phyloP scores from a whole-genome alignment of 2,113 vertebrate species.

The Psittacara wagleri region DNA sequence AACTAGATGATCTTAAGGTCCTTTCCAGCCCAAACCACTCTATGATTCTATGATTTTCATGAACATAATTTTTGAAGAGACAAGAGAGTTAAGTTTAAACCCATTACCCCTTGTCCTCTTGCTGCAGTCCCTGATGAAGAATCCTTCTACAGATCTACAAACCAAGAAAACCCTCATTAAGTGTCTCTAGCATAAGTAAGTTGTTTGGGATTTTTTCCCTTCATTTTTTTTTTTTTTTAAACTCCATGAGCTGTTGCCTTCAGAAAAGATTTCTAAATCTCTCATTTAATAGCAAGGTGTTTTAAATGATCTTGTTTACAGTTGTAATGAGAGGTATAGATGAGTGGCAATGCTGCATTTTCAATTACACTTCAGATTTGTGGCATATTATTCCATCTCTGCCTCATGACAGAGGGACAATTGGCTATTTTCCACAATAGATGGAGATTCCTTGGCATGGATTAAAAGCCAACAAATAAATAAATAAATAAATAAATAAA shows the following conservation, averaged over 20 bases:
- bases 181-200: background rate
- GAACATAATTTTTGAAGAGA: background rate
- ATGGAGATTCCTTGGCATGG: background rate
- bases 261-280: background rate
- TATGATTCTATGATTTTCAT: background rate
- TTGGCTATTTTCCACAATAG: background rate
- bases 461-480: background rate
- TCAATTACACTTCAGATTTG: background rate
- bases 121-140: background rate
- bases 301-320: background rate
- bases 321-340: background rate
- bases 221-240: background rate
- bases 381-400: background rate
- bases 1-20: background rate
- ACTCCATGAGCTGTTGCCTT: background rate
- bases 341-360: background rate
- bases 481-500: background rate
- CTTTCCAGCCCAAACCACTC: background rate
- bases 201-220: background rate
- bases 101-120: background rate
- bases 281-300: background rate
- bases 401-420: background rate
- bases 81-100: background rate
- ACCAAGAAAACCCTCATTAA: background rate
- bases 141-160: background rate